Conservation (phyloP, 2,113 vertebrate genomes). For the Cebidichthys violaceus region DNA sequence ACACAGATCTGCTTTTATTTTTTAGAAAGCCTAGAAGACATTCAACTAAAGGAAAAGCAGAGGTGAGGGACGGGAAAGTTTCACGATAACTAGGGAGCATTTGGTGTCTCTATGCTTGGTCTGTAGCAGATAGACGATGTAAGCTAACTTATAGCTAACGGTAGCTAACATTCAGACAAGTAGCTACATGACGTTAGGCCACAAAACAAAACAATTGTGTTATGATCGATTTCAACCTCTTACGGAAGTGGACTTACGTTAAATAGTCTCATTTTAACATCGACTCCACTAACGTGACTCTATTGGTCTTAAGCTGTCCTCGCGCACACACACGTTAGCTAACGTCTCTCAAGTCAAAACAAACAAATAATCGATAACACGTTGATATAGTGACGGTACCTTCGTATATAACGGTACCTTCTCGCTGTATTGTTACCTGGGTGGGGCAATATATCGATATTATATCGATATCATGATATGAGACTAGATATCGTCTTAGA, state of each 20-base stretch:
- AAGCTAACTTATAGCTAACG: slow-evolving; percentile 58
- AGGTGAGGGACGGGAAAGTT: slow-evolving; percentile 64
- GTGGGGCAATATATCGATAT: neutral
- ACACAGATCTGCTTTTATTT: neutral
- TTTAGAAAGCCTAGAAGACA: neutral
- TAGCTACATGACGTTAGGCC: slow-evolving; percentile 12
- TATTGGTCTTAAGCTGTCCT: neutral
- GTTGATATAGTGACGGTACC: neutral
- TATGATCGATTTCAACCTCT: neutral
- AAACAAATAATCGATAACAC: neutral
- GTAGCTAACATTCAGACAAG: slow-evolving; percentile 42
- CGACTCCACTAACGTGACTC: neutral
- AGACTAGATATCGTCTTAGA: neutral
- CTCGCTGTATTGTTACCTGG: neutral
- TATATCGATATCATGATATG: neutral
- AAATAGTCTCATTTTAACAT: neutral
- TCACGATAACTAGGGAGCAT: neutral
- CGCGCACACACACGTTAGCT: neutral
- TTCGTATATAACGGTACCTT: too few species aligned
- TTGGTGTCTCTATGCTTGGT: slow-evolving; percentile 21
- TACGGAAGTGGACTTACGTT: neutral
- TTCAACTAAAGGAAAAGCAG: neutral
- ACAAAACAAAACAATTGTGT: neutral
- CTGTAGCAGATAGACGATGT: neutral
- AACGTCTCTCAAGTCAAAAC: neutral